Evolutionary conservation across 2,888 invertebrate species (phyloP), one percentile per base, ranked within the genome.

Genomic region (Noctuana brunneofusca): DNA sequence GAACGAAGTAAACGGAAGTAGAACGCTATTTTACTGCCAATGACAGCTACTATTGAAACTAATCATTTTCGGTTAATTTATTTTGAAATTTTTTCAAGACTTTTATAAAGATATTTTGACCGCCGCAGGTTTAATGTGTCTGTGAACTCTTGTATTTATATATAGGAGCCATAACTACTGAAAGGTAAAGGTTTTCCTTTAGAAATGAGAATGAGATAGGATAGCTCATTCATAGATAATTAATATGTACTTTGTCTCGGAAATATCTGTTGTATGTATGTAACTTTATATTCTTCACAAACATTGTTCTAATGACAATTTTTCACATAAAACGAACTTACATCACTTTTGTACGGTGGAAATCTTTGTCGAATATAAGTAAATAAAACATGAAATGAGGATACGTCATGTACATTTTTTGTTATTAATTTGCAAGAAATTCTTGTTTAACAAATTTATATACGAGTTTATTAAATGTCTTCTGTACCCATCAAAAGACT

Each of bases 341-440:
- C 4, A 35, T 35, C n/a, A 35, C 6, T 4, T 35, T n/a, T 35
- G n/a, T 4, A 5, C n/a, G 35, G 14, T 4, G 6, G 5, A n/a
- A n/a, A 35, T 8, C 14, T 35, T n/a, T 35, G n/a, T 35, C n/a
- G n/a, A n/a, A n/a, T 35, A n/a, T 35, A n/a, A n/a, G 3, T 27
- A 12, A 46, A 46, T 43, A 8, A n/a, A 16, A 35, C 69, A 69
- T 69, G 69, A 69, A 71, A 69, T n/a, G n/a, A n/a, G n/a, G n/a
- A n/a, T n/a, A n/a, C n/a, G 68, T 71, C 66, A 72, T 70, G 71
- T 24, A 18, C 43, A 43, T 30, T 57, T 30, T 11, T 14, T 22
- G 57, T 46, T 18, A 57, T 57, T 32, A 46, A 32, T 30, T 20
- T 48, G 8, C 11, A 43, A 22, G 32, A 57, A 20, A 48, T 30